Percentiles rank a stretch among this genome's conserved stretches.
phyloP scores from a whole-genome alignment of 2,797 vertebrate genomes.

The Poeciliopsis turneri region DNA sequence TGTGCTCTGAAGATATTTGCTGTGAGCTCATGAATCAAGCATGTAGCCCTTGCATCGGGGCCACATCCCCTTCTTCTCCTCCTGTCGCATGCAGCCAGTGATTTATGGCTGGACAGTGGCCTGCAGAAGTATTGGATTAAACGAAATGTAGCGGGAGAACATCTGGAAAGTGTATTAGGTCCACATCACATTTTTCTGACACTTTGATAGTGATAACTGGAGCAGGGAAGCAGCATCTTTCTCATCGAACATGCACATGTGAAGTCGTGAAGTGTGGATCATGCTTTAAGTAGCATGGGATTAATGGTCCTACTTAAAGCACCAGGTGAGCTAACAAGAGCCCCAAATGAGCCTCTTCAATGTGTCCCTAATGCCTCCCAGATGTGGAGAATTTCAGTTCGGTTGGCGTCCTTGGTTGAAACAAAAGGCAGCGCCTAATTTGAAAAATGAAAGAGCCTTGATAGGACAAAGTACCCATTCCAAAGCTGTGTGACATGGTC shows the following conservation, averaged over 20 bases:
- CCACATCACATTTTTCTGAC: slow-evolving; percentile 74
- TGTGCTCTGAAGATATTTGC: slow-evolving; percentile 65
- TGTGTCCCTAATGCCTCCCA: slow-evolving; percentile 75
- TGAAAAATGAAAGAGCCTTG: slow-evolving; percentile 73
- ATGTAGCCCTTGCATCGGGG: slow-evolving; percentile 73
- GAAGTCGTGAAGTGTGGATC: slow-evolving; percentile 53
- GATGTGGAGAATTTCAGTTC: slow-evolving; percentile 61
- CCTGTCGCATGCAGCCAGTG: slow-evolving; percentile 61
- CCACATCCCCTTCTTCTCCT: slow-evolving; percentile 64
- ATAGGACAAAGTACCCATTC: slow-evolving; percentile 66
- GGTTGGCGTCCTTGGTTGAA: slow-evolving; percentile 65
- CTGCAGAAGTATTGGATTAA: slow-evolving; percentile 82
- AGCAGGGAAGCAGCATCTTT: slow-evolving; percentile 46
- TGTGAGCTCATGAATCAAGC: slow-evolving; percentile 78
- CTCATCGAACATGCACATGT: slow-evolving; percentile 50
- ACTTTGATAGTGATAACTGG: slow-evolving; percentile 71
- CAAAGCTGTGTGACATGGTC: slow-evolving; percentile 61
- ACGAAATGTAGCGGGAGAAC: slow-evolving; percentile 75
- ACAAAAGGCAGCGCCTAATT: slow-evolving; percentile 51
- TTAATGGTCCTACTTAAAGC: slow-evolving; percentile 73
- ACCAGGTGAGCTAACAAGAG: slow-evolving; percentile 78
- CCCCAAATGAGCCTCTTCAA: slow-evolving; percentile 74
- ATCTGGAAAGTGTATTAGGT: slow-evolving; percentile 82
- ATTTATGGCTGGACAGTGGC: slow-evolving; percentile 82
- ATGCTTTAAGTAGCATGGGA: slow-evolving; percentile 71